Evolutionary conservation across 2,888 invertebrate genomes (phyloP).

Genomic region (Drosophila maculinotata): DNA sequence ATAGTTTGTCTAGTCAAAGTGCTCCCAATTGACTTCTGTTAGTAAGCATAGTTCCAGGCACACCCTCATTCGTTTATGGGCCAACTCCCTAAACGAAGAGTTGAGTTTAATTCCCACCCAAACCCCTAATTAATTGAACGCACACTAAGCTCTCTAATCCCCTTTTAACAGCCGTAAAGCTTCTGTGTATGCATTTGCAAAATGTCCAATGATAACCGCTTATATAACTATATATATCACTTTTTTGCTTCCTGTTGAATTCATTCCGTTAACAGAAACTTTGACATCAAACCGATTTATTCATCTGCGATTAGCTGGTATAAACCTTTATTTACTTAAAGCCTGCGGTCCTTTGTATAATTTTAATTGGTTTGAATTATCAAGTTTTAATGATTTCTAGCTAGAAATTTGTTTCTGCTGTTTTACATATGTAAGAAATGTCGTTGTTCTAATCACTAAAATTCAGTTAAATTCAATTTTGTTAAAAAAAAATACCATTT

Average conservation of each 20-base stretch:
- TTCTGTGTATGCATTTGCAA: slow-evolving; percentile 5
- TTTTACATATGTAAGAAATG: too few species aligned
- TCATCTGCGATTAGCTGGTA: slow-evolving; percentile 17
- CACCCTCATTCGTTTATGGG: slow-evolving; percentile 28
- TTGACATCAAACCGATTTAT: slow-evolving; percentile 25
- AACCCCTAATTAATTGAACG: slow-evolving; percentile 32
- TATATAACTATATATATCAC: slow-evolving; percentile 16
- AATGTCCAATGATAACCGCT: slow-evolving; percentile 19
- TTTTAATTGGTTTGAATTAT: slow-evolving; percentile 10
- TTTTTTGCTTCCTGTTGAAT: slow-evolving; percentile 5
- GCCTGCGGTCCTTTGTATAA: not conserved
- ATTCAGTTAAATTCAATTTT: too few species aligned
- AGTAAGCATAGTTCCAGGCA: slow-evolving; percentile 16
- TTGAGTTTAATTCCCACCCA: slow-evolving; percentile 7
- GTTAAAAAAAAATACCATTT: too few species aligned
- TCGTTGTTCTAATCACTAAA: too few species aligned
- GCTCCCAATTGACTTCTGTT: slow-evolving; percentile 20
- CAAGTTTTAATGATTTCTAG: too few species aligned
- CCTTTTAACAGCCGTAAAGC: slow-evolving; percentile 5
- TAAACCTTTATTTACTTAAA: not conserved
- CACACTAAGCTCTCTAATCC: slow-evolving; percentile 15
- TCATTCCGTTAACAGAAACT: slow-evolving; percentile 3
- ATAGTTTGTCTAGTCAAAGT: slow-evolving; percentile 4
- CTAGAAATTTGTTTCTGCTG: too few species aligned
- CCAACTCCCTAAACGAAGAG: slow-evolving; percentile 8